Percentiles rank a stretch among this genome's conserved stretches.
These are phyloP conservation scores for Protobothrops flavoviridis DNA, from an alignment of 2,113 vertebrate species.

Conservation along the genomic window DNA sequence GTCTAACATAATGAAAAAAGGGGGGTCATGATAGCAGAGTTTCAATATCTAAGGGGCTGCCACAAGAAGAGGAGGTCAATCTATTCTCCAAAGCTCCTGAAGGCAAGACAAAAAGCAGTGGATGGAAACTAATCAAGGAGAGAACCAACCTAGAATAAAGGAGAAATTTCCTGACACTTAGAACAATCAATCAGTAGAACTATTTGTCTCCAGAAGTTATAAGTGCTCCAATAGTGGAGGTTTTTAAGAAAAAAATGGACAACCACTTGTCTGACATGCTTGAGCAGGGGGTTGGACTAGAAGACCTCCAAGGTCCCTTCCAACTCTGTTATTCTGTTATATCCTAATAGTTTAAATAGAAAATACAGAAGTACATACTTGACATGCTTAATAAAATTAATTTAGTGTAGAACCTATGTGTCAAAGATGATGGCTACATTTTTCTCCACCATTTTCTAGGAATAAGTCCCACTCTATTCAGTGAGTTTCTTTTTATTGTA, in stretches of 20 bases:
- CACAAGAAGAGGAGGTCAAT: neutral
- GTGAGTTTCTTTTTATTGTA: neutral
- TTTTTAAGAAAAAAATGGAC: neutral
- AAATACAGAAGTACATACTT: neutral
- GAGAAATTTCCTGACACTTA: neutral
- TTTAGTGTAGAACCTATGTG: neutral
- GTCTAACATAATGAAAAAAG: neutral
- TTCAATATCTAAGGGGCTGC: neutral
- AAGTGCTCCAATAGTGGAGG: neutral
- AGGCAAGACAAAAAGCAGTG: neutral
- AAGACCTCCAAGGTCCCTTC: neutral
- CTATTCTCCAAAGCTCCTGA: neutral
- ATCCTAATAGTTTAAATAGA: neutral
- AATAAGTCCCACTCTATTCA: neutral
- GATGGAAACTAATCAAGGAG: neutral
- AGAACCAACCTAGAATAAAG: neutral
- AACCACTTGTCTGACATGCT: neutral
- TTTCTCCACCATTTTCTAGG: neutral
- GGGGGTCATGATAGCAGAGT: neutral
- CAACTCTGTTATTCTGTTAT: neutral
- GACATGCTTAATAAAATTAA: neutral
- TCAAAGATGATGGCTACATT: neutral
- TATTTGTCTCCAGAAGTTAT: neutral
- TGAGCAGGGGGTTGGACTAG: neutral
- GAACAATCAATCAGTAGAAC: neutral